Conservation (phyloP, 2,797 vertebrate species). For the Lithobates pipiens region DNA sequence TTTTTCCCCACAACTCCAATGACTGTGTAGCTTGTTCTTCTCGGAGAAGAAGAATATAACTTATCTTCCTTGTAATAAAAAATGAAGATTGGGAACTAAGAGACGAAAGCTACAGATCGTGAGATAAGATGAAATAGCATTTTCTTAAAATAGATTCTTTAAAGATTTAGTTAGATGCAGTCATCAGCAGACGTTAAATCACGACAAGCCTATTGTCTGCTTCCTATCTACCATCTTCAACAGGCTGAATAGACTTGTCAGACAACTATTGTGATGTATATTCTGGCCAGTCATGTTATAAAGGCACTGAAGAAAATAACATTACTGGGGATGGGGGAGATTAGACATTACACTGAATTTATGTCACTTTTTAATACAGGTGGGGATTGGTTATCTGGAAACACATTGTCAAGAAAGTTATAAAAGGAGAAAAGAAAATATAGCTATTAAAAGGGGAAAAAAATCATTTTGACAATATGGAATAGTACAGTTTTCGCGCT, state of each 20-base stretch:
- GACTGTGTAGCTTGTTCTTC: constrained; percentile 31
- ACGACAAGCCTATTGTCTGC: constrained; percentile 1
- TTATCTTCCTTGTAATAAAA: constrained; percentile 17
- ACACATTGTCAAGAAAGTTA: background rate
- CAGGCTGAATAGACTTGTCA: constrained; percentile 43
- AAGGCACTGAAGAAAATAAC: background rate
- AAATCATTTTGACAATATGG: too few species aligned
- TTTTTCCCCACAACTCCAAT: background rate
- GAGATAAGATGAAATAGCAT: constrained; percentile 68
- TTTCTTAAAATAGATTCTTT: constrained; percentile 57
- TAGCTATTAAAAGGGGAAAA: background rate
- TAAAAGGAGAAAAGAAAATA: background rate
- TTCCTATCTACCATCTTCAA: constrained; percentile 6
- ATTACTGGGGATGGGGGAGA: background rate
- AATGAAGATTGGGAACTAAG: constrained; percentile 45
- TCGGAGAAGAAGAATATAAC: constrained; percentile 26
- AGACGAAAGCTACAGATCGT: constrained; percentile 66
- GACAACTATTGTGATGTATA: constrained; percentile 5
- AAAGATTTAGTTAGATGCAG: background rate
- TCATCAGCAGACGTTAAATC: constrained; percentile 25
- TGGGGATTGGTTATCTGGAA: background rate
- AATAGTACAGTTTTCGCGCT: too few species aligned
- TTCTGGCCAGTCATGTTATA: background rate
- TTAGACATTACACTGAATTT: background rate
- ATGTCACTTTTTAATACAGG: background rate